Evolutionary conservation across 2,113 vertebrate species (phyloP).

Genomic region (Leucosticte australis): DNA sequence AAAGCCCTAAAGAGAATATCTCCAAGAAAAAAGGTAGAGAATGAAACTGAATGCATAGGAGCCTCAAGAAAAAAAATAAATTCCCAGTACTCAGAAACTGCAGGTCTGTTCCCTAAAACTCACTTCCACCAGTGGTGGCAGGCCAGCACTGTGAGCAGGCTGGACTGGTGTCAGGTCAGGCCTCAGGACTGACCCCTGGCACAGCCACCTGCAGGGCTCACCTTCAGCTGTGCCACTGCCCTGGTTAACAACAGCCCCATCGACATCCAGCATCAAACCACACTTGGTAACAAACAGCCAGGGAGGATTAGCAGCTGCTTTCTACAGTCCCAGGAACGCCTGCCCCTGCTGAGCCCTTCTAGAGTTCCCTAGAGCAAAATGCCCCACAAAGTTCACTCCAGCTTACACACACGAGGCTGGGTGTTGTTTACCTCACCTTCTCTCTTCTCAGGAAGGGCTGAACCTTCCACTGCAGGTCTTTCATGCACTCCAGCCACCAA

Average conservation of each 20-base stretch:
- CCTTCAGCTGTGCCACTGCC: neutral
- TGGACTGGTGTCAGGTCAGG: neutral
- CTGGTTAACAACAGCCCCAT: neutral
- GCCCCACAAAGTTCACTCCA: too few relatives aligned
- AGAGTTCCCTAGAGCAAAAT: neutral
- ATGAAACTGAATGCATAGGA: fast-evolving
- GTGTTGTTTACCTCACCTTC: neutral
- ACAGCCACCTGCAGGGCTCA: fast-evolving
- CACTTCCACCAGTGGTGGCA: fast-evolving
- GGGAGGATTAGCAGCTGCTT: neutral
- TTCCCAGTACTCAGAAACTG: neutral
- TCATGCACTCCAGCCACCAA: neutral
- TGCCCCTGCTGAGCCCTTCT: neutral
- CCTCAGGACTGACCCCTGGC: neutral
- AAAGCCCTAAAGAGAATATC: neutral
- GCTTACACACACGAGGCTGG: fast-evolving
- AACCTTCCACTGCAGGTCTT: neutral
- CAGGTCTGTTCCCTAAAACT: neutral
- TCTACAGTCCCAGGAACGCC: neutral
- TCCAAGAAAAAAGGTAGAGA: fast-evolving
- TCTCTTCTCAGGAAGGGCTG: neutral
- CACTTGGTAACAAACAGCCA: neutral
- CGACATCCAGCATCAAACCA: neutral
- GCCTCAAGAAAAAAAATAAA: neutral
- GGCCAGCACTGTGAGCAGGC: fast-evolving